Evolutionary conservation across 2,113 vertebrate genomes (phyloP).

Genomic region (Brachyhypopomus occidentalis): DNA sequence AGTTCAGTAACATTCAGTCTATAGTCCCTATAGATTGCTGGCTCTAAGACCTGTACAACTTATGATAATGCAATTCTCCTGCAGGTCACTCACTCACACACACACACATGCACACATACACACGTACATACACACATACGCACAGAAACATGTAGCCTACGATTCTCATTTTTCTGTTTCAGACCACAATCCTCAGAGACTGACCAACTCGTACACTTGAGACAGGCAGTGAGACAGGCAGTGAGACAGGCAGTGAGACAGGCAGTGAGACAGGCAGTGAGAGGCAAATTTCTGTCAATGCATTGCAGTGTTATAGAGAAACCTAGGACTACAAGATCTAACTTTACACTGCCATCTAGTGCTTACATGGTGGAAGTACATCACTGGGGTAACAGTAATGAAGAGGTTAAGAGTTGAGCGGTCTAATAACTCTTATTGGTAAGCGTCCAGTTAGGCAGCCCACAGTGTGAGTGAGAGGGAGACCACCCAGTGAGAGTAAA

Average conservation of each 20-base stretch:
- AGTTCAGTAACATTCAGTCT: background rate
- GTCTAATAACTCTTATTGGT: too few species aligned
- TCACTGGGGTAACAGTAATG: background rate
- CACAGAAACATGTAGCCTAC: background rate
- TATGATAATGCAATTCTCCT: background rate
- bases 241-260: too few species aligned
- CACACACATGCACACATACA: constrained; percentile 15
- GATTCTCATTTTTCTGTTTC: too few species aligned
- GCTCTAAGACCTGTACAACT: background rate
- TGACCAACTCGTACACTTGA: background rate
- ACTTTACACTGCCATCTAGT: constrained; percentile 14
- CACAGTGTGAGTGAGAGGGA: background rate
- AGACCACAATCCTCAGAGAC: background rate
- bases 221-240: too few species aligned
- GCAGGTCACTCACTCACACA: background rate
- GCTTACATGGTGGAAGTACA: background rate
- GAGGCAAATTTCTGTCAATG: too few species aligned
- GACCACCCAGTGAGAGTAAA: background rate
- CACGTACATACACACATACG: background rate
- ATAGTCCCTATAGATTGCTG: constrained; percentile 3
- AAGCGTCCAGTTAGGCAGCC: too few species aligned
- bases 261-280: too few species aligned
- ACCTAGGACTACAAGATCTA: background rate
- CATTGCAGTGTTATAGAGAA: too few species aligned
- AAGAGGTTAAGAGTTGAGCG: background rate